phyloP scores from a whole-genome alignment of 2,797 vertebrate species.

The Lates japonicus region DNA sequence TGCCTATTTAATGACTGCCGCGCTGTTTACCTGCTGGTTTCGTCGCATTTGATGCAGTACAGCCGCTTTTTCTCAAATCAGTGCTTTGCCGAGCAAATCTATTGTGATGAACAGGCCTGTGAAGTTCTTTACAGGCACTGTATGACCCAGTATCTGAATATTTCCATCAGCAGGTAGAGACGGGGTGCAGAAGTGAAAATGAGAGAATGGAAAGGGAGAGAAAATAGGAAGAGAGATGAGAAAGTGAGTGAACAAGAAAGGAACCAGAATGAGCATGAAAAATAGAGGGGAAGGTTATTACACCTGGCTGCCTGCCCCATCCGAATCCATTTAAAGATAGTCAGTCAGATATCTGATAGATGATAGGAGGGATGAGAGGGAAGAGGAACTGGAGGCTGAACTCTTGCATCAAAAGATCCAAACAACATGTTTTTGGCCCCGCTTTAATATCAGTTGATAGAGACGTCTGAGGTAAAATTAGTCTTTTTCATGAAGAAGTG shows the following conservation, averaged over 20 bases:
- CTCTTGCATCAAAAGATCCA: conserved; percentile 27
- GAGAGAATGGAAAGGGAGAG: conserved; percentile 31
- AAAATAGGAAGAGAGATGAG: conserved; percentile 45
- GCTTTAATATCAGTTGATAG: conserved; percentile 11
- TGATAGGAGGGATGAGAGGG: conserved; percentile 4
- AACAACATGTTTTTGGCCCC: conserved; percentile 28
- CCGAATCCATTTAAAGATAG: conserved; percentile 51
- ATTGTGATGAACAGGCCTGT: conserved; percentile 48
- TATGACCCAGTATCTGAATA: conserved; percentile 48
- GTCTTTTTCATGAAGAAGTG: conserved; percentile 15
- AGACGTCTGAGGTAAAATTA: conserved; percentile 44
- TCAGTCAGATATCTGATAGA: conserved; percentile 36
- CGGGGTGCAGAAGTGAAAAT: conserved; percentile 12
- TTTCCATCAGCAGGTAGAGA: conserved; percentile 46
- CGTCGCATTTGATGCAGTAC: conserved; percentile 40
- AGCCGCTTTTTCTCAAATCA: conserved; percentile 28
- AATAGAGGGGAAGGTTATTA: conserved; percentile 46
- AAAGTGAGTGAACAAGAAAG: conserved; percentile 21
- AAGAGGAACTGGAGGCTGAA: conserved; percentile 9
- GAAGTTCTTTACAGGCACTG: conserved; percentile 47
- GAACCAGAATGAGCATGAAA: conserved; percentile 36
- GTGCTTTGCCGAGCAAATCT: conserved; percentile 30
- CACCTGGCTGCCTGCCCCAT: conserved; percentile 45
- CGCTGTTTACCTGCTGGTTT: conserved; percentile 43
- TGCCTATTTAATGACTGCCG: conserved; percentile 26